Evolutionary conservation across 2,888 invertebrate genomes (phyloP).

Genomic region (Alcis repandata): DNA sequence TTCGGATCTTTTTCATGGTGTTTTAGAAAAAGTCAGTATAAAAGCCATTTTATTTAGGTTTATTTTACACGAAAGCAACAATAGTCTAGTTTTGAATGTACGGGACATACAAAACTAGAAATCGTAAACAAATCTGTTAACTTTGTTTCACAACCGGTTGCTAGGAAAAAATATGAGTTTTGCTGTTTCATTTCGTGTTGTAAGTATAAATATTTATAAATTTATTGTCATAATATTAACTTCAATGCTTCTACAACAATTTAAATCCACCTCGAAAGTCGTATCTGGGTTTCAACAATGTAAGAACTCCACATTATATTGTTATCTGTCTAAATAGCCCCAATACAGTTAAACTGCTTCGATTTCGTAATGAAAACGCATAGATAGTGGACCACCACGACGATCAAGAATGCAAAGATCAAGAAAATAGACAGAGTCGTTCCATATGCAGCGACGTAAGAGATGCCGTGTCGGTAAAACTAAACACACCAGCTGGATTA

Average conservation of each 20-base stretch:
- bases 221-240: no score
- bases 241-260: no score
- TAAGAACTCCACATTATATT: not conserved
- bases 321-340: not conserved
- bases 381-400: not conserved
- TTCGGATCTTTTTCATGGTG: constrained; percentile 18
- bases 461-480: constrained; percentile 22
- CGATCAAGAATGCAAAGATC: constrained; percentile 5
- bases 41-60: not conserved
- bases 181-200: no score
- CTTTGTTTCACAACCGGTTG: no score
- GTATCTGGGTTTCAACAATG: no score
- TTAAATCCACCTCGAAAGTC: no score
- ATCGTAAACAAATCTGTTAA: no score
- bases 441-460: constrained; percentile 20
- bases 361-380: not conserved
- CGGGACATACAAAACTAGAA: no score
- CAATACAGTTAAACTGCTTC: not conserved
- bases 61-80: not conserved
- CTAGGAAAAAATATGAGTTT: no score
- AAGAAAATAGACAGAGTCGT: constrained; percentile 11
- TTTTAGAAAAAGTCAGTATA: constrained; percentile 4
- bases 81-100: no score
- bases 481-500: constrained; percentile 26
- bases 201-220: no score